These are phyloP conservation scores for Hoplostethus mediterraneus DNA, from an alignment of 2,797 vertebrate species.

Conservation along the genomic window DNA sequence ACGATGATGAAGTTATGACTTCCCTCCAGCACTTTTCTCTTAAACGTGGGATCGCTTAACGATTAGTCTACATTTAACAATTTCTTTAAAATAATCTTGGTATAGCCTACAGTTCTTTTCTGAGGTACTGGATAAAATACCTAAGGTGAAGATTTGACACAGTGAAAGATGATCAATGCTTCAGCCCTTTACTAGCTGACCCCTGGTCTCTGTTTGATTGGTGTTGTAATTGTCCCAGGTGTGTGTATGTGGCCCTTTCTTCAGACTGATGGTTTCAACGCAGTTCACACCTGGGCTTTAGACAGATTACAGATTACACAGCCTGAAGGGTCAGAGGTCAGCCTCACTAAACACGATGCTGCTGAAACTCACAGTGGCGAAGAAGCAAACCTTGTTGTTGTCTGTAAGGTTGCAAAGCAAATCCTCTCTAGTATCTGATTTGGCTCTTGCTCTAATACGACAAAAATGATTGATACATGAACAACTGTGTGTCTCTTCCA, in stretches of 20 bases:
- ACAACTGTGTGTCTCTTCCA: not conserved
- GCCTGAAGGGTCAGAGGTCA: constrained; percentile 56
- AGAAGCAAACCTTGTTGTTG: not conserved
- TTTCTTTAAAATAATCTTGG: not conserved
- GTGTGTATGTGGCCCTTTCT: constrained; percentile 28
- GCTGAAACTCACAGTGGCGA: constrained; percentile 4
- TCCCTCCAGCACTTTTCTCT: not conserved
- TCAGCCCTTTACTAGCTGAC: not conserved
- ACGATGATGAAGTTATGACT: not conserved
- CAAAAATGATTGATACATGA: not conserved
- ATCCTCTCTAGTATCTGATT: constrained; percentile 2
- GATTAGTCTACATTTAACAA: not conserved
- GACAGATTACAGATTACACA: constrained; percentile 46
- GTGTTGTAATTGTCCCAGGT: constrained; percentile 37
- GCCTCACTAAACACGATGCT: not conserved
- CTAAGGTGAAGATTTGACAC: too few species aligned
- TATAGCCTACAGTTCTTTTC: not conserved
- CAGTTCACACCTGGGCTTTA: constrained; percentile 40
- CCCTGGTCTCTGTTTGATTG: constrained; percentile 12
- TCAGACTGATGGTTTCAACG: constrained; percentile 37
- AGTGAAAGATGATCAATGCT: not conserved
- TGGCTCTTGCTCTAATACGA: not conserved
- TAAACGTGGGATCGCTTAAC: not conserved
- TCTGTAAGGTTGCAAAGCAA: not conserved
- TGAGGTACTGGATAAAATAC: not conserved